Conservation (phyloP, 2,113 vertebrate species). For the Lucifuga dentata region DNA sequence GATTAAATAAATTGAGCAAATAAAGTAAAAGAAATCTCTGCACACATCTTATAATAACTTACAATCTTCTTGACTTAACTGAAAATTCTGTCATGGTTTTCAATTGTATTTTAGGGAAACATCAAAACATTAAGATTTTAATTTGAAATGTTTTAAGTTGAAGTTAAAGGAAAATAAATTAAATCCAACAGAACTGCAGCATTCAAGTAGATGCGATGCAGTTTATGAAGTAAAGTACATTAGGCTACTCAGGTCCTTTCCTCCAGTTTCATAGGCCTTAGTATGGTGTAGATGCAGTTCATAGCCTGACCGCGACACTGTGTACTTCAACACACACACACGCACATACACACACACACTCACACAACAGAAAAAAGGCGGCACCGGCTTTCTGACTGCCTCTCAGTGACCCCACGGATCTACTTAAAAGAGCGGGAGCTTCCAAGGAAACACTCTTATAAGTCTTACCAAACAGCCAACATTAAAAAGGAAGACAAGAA, state of each 20-base stretch:
- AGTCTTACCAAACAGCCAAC: constrained; percentile 43
- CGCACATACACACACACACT: constrained; percentile 15
- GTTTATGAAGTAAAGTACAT: constrained; percentile 10
- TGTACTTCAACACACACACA: constrained; percentile 55
- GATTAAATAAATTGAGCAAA: constrained; percentile 56
- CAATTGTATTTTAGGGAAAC: not conserved
- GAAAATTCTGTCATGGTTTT: not conserved
- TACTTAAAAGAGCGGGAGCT: constrained; percentile 34
- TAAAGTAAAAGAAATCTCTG: constrained; percentile 56
- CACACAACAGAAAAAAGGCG: constrained; percentile 14
- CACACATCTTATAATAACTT: constrained; percentile 54
- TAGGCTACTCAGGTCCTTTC: constrained; percentile 23
- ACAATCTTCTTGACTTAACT: constrained; percentile 38
- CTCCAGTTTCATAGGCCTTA: constrained; percentile 35
- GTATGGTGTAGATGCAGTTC: constrained; percentile 35
- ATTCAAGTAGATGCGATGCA: constrained; percentile 1
- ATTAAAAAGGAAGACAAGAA: constrained; percentile 42
- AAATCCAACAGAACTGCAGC: not conserved
- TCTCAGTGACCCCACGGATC: constrained; percentile 38
- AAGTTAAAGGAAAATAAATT: too few relatives aligned
- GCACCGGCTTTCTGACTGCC: constrained; percentile 49
- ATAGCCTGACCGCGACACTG: constrained; percentile 67
- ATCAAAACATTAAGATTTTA: not conserved
- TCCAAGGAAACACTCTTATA: constrained; percentile 31
- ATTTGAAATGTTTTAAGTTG: not conserved